Percentiles rank a stretch among this genome's conserved stretches.
These are phyloP conservation scores for Peromyscus nudipes DNA, from an alignment of 2,797 vertebrate species.

Conservation along the genomic window DNA sequence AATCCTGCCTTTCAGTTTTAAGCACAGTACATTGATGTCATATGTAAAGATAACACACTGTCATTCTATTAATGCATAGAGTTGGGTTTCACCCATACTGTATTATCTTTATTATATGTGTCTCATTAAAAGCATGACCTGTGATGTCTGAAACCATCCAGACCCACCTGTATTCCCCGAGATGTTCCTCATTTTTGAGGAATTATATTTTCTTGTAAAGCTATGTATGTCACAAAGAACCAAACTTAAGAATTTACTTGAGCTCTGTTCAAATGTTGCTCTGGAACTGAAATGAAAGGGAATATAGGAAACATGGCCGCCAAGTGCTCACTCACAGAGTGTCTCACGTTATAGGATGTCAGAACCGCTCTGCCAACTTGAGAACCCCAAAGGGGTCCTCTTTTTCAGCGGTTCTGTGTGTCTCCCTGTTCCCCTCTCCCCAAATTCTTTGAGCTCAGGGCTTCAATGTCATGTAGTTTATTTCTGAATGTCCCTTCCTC, in stretches of 20 bases:
- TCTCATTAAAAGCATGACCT: not conserved
- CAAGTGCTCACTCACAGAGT: not conserved
- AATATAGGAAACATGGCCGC: not conserved
- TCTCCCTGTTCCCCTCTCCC: not conserved
- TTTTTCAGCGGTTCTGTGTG: conserved; percentile 11
- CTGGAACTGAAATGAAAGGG: conserved; percentile 29
- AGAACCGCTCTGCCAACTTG: conserved; percentile 54
- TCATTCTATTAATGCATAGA: not conserved
- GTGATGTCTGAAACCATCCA: not conserved
- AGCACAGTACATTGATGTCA: not conserved
- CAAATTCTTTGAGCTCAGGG: conserved; percentile 22
- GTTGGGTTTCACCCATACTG: not conserved
- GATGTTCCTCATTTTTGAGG: not conserved
- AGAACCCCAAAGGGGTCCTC: not conserved
- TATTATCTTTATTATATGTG: not conserved
- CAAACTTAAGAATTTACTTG: conserved; percentile 43
- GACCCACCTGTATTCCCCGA: not conserved
- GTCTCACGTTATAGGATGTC: not conserved
- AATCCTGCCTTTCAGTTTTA: not conserved
- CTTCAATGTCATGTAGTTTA: conserved; percentile 83
- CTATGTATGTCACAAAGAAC: not conserved
- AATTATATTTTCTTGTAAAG: conserved; percentile 46
- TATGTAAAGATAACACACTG: not conserved
- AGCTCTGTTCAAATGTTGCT: conserved; percentile 41
- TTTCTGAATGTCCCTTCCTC: conserved; percentile 82